Evolutionary conservation across 2,797 vertebrate genomes (phyloP).

Genomic region (Limnodromus scolopaceus): DNA sequence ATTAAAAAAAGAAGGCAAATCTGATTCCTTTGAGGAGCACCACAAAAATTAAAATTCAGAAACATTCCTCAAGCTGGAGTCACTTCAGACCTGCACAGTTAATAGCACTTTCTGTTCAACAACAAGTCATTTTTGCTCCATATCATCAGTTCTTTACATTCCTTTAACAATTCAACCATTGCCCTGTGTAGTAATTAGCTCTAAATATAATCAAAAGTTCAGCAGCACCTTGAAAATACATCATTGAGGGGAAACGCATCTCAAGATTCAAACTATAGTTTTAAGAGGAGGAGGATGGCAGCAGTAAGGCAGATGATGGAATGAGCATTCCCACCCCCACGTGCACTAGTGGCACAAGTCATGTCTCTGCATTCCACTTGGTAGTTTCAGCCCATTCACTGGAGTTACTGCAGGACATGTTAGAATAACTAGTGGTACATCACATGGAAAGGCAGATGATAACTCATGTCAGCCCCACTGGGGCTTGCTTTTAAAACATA

Average conservation of each 20-base stretch:
- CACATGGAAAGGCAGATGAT: conserved; percentile 12
- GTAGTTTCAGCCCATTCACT: neutral
- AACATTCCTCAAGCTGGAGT: conserved; percentile 14
- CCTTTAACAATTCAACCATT: conserved; percentile 19
- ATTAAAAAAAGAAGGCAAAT: conserved; percentile 39
- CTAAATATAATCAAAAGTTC: neutral
- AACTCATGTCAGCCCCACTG: conserved; percentile 27
- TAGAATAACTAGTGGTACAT: neutral
- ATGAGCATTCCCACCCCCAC: neutral
- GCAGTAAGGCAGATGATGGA: neutral
- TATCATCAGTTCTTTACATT: neutral
- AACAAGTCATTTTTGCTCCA: neutral
- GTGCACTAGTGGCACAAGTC: neutral
- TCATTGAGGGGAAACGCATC: neutral
- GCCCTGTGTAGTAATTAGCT: neutral
- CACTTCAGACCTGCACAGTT: neutral
- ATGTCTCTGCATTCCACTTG: neutral
- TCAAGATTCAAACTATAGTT: neutral
- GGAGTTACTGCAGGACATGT: neutral
- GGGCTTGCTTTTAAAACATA: conserved; percentile 38
- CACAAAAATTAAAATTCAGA: conserved; percentile 48
- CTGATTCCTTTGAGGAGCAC: neutral
- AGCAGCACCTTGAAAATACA: neutral
- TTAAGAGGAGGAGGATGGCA: neutral
- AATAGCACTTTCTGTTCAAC: neutral